Evolutionary conservation across 1,140 invertebrate species (phyloP), one percentile per base, ranked within the genome.

Genomic region (Nasonia giraulti): DNA sequence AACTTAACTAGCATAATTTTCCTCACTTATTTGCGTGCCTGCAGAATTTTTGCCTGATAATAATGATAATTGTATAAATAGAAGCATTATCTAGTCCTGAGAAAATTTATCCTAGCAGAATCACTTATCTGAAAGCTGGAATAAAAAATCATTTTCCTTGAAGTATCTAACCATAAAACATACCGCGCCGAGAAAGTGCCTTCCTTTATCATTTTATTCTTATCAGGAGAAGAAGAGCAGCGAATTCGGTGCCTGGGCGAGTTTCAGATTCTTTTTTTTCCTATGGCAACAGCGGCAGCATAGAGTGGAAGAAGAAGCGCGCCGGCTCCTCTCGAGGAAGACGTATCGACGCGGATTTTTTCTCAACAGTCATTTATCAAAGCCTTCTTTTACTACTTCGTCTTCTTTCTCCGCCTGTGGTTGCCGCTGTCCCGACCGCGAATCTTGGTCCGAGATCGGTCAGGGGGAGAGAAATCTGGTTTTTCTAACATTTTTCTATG

Each of bases 311-410:
- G 73, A 44, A 81, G 71, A 23, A 81, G 50, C 6, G 27, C 47
- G 66, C 23, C 10, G n/a, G 40, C 74, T 91, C 89, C 90, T 83
- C 89, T 90, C 89, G 89, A 92, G 88, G 90, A 92, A 92, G 91
- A 92, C 89, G 91, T 91, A 92, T 92, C 90, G 91, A 91, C 88
- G 90, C 89, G 88, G 90, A 92, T 91, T 92, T 92, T 92, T 91
- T 90, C 88, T 87, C 87, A 86, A 83, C 89, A 89, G 91, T 91
- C 90, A 92, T 92, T 91, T 92, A 92, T 92, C 91, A 92, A 90
- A 91, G 91, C 90, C 91, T 87, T 90, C 89, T 86, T 88, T 87
- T 86, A 83, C 86, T 87, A 84, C 85, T 86, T 85, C 84, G 76
- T 88, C 86, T 86, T 88, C 83, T 44, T 81, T 82, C 86, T 82